These are phyloP conservation scores for Syngnathus typhle DNA, from an alignment of 2,113 vertebrate species.

Conservation along the genomic window DNA sequence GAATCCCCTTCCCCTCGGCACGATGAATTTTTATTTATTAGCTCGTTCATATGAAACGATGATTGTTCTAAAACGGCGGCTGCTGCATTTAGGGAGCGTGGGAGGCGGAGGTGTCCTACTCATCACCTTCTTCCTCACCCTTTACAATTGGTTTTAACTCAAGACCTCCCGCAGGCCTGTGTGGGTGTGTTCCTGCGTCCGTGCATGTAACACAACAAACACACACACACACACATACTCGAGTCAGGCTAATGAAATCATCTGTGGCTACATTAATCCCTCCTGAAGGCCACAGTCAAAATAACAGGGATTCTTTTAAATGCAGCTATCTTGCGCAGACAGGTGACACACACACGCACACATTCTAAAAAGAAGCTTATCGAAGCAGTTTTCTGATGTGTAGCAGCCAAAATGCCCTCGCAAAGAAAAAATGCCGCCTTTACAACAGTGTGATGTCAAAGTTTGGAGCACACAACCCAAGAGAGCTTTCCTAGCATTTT, in stretches of 20 bases:
- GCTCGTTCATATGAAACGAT: background rate
- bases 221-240: constrained; percentile 24
- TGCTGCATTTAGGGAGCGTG: constrained; percentile 54
- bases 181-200: constrained; percentile 10
- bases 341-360: constrained; percentile 35
- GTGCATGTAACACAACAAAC: constrained; percentile 46
- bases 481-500: background rate
- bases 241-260: constrained; percentile 62
- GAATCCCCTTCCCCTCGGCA: constrained; percentile 71
- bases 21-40: constrained; percentile 68
- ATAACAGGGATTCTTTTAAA: constrained; percentile 63
- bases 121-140: constrained; percentile 19
- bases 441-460: background rate
- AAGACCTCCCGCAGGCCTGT: constrained; percentile 56
- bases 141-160: constrained; percentile 69
- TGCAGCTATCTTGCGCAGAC: constrained; percentile 54
- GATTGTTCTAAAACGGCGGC: constrained; percentile 6
- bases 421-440: background rate
- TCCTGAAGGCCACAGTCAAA: constrained; percentile 66
- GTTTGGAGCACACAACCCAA: background rate
- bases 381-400: background rate
- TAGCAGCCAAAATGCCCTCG: background rate
- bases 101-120: constrained; percentile 33
- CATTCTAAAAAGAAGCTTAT: background rate
- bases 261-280: constrained; percentile 63